These are phyloP conservation scores for Solenodon paradoxus DNA, from an alignment of 2,113 vertebrate species.

Conservation along the genomic window DNA sequence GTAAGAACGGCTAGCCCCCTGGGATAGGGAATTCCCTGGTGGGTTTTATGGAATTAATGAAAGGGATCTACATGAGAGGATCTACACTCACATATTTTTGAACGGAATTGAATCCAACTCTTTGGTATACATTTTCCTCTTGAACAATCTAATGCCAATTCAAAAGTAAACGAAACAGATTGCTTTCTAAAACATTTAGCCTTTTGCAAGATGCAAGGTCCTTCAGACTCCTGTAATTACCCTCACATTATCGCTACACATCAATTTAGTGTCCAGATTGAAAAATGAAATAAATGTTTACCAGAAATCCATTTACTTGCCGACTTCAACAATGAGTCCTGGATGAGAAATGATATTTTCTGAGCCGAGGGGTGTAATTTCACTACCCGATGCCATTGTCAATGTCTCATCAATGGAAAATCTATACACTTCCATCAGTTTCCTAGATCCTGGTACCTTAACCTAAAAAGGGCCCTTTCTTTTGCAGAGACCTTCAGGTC, in stretches of 20 bases:
- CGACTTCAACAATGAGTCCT: slow-evolving; percentile 50
- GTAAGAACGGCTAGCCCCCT: slow-evolving; percentile 5
- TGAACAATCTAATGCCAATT: slow-evolving; percentile 36
- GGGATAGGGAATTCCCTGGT: slow-evolving; percentile 4
- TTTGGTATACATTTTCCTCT: slow-evolving; percentile 42
- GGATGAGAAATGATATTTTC: slow-evolving; percentile 40
- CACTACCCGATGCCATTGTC: not conserved
- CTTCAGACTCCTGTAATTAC: slow-evolving; percentile 56
- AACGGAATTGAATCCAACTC: slow-evolving; percentile 34
- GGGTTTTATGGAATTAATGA: slow-evolving; percentile 53
- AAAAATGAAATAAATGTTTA: slow-evolving; percentile 71
- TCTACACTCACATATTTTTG: not conserved
- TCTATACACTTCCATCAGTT: slow-evolving; percentile 54
- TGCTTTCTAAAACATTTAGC: slow-evolving; percentile 41
- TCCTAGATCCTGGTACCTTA: not conserved
- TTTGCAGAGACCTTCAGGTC: not conserved
- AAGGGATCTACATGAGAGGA: slow-evolving; percentile 39
- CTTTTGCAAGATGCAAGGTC: slow-evolving; percentile 55
- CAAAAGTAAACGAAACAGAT: slow-evolving; percentile 24
- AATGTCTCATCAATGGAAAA: slow-evolving; percentile 67
- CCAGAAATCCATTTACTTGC: slow-evolving; percentile 66
- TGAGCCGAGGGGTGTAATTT: slow-evolving; percentile 35
- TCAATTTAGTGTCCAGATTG: slow-evolving; percentile 69
- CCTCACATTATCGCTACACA: slow-evolving; percentile 53
- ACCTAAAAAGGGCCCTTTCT: slow-evolving; percentile 7